These are phyloP conservation scores for Heteromormyrus szaboi DNA, from an alignment of 2,797 vertebrate species.

Conservation along the genomic window DNA sequence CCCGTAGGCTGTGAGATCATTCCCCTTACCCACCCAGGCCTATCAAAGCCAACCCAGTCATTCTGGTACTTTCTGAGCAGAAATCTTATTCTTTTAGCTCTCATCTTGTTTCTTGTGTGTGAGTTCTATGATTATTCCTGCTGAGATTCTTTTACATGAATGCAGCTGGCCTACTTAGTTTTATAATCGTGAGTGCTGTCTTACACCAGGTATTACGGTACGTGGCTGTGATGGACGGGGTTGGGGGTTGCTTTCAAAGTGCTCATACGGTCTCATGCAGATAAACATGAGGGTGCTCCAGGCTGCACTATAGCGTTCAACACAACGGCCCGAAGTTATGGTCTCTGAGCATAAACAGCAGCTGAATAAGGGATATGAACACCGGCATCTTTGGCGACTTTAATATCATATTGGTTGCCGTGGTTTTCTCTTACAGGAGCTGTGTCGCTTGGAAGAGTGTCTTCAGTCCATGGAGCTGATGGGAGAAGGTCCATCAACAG, in stretches of 20 bases:
- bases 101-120: neutral
- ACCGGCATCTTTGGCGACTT: constrained; percentile 35
- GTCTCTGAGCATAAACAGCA: neutral
- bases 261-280: neutral
- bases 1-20: neutral
- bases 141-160: neutral
- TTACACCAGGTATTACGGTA: neutral
- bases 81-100: neutral
- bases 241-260: neutral
- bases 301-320: neutral
- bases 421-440: constrained; percentile 41
- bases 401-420: constrained; percentile 61
- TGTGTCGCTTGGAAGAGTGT: constrained; percentile 20
- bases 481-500: neutral
- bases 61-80: neutral
- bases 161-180: neutral
- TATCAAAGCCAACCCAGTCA: neutral
- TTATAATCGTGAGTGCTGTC: neutral
- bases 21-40: neutral
- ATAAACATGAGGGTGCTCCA: neutral
- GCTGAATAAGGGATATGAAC: constrained; percentile 32
- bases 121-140: neutral
- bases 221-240: neutral
- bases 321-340: neutral
- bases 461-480: constrained; percentile 35